These are phyloP conservation scores for Borostomias antarcticus DNA, from an alignment of 2,797 vertebrate genomes.

Conservation along the genomic window DNA sequence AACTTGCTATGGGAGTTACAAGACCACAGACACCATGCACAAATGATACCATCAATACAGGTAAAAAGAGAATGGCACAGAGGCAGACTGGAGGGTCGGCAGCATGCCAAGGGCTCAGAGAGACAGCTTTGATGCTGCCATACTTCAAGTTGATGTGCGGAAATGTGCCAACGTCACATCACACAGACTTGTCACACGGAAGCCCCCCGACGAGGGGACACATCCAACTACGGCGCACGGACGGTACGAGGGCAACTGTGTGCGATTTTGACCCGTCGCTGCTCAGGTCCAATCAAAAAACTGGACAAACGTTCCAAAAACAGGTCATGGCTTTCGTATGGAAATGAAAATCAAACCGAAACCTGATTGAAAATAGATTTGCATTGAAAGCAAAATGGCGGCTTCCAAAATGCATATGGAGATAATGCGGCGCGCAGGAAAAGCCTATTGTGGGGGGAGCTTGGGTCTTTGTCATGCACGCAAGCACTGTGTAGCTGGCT, in stretches of 20 bases:
- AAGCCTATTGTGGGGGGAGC: conserved; percentile 58
- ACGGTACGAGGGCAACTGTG: conserved; percentile 62
- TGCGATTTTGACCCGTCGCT: conserved; percentile 54
- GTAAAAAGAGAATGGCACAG: conserved; percentile 67
- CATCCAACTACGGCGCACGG: conserved; percentile 67
- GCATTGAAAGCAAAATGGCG: conserved; percentile 43
- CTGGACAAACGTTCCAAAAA: conserved; percentile 72
- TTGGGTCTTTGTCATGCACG: conserved; percentile 82
- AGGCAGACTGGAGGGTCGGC: conserved; percentile 78
- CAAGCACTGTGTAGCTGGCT: conserved; percentile 76
- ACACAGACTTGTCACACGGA: conserved; percentile 62
- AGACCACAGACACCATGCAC: conserved; percentile 85
- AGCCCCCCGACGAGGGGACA: conserved; percentile 57
- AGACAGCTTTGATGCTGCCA: conserved; percentile 78
- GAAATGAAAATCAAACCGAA: conserved; percentile 19
- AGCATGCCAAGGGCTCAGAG: conserved; percentile 81
- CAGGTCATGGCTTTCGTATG: conserved; percentile 27
- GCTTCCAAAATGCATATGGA: conserved; percentile 63
- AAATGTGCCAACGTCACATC: conserved; percentile 87
- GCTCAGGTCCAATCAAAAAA: conserved; percentile 68
- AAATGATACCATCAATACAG: conserved; percentile 67
- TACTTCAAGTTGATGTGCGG: conserved; percentile 87
- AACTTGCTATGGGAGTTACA: conserved; percentile 74
- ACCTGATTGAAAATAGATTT: conserved; percentile 36
- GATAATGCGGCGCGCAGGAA: conserved; percentile 61